Evolutionary conservation across 2,113 vertebrate species (phyloP).

Genomic region (Hepsetus odoe): DNA sequence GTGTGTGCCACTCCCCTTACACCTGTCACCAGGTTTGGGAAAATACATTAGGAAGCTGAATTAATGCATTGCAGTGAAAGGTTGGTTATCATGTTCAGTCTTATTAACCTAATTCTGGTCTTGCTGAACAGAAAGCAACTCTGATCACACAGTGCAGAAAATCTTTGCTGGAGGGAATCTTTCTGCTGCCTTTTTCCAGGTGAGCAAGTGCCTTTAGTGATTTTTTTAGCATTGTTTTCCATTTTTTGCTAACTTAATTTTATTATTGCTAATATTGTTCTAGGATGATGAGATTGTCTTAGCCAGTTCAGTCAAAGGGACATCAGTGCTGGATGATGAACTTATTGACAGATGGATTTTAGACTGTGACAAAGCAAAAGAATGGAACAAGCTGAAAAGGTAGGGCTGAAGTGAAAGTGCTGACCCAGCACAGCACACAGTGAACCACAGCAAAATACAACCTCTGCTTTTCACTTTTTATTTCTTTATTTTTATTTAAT

Average conservation of each 20-base stretch:
- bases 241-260: neutral
- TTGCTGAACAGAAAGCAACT: constrained; percentile 45
- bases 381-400: constrained; percentile 50
- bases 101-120: neutral
- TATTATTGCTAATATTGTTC: neutral
- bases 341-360: constrained; percentile 59
- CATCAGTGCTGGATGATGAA: constrained; percentile 28
- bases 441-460: no score
- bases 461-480: no score
- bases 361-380: constrained; percentile 32
- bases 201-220: constrained; percentile 9
- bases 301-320: neutral
- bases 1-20: constrained; percentile 56
- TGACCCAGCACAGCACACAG: no score
- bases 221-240: neutral
- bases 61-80: neutral
- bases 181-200: constrained; percentile 61
- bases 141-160: constrained; percentile 20
- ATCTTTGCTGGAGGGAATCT: constrained; percentile 66
- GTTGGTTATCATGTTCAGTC: no score
- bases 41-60: neutral
- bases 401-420: no score
- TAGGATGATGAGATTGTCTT: neutral
- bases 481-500: no score
- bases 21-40: constrained; percentile 46